Evolutionary conservation across 2,113 vertebrate species (phyloP).

Genomic region (Genyomyrus donnyi): DNA sequence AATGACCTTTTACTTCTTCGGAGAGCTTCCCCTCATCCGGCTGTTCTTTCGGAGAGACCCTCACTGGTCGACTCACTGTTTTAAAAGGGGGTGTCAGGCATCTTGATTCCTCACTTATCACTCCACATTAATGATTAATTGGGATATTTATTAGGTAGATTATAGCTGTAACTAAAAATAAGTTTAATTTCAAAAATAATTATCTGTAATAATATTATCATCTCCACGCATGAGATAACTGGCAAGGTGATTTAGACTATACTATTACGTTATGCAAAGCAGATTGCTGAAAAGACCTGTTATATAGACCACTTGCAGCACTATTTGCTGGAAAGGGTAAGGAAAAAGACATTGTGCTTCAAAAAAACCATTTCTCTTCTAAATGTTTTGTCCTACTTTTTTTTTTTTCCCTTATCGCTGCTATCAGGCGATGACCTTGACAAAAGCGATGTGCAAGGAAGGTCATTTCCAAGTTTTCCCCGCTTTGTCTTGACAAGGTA

Average conservation of each 20-base stretch:
- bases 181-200: neutral
- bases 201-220: conserved; percentile 4
- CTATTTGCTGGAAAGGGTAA: conserved; percentile 23
- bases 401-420: conserved; percentile 28
- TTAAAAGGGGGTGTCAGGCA: neutral
- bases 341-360: conserved; percentile 24
- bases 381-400: conserved; percentile 26
- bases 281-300: neutral
- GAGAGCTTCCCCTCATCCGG: neutral
- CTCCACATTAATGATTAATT: neutral
- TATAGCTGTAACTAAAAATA: neutral
- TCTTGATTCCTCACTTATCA: neutral
- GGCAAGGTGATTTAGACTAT: conserved; percentile 1
- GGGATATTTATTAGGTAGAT: conserved; percentile 4
- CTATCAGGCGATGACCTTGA: conserved; percentile 40
- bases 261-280: neutral
- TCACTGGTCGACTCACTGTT: neutral
- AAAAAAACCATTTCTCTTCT: conserved; percentile 27
- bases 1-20: neutral
- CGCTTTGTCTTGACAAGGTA: conserved; percentile 50
- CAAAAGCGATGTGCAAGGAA: conserved; percentile 22
- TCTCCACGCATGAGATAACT: neutral
- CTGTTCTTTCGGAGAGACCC: neutral
- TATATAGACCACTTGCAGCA: conserved; percentile 24
- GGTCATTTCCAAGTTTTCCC: conserved; percentile 37